Evolutionary conservation across 2,888 invertebrate genomes (phyloP).

Genomic region (Pycnomerus fuliginosus): DNA sequence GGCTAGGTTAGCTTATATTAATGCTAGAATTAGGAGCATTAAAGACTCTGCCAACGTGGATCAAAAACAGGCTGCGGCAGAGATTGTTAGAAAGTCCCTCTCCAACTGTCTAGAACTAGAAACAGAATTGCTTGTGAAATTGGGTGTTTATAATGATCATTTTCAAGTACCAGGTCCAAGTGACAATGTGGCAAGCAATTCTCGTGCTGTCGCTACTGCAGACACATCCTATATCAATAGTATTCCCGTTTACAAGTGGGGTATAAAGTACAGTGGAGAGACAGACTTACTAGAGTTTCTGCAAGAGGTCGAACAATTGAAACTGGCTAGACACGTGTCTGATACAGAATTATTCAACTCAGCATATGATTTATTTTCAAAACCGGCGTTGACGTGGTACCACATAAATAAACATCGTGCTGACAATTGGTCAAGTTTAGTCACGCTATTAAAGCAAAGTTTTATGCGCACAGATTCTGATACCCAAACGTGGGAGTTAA

Average conservation of each 20-base stretch:
- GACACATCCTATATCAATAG: not conserved
- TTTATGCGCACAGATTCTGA: not conserved
- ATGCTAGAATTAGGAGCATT: too few relatives aligned
- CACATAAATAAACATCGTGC: not conserved
- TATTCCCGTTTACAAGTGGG: not conserved
- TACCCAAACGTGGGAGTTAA: not conserved
- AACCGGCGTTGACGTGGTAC: not conserved
- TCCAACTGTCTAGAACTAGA: too few relatives aligned
- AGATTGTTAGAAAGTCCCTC: too few relatives aligned
- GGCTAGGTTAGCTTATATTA: too few relatives aligned
- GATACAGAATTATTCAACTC: not conserved
- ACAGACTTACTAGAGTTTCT: not conserved
- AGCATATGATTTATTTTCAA: not conserved
- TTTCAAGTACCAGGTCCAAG: too few relatives aligned
- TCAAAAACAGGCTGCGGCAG: too few relatives aligned
- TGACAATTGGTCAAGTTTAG: not conserved
- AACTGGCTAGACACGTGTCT: not conserved
- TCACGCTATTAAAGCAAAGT: not conserved
- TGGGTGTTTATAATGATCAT: too few relatives aligned
- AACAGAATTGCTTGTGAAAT: too few relatives aligned
- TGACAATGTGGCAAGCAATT: too few relatives aligned
- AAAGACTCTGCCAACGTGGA: too few relatives aligned
- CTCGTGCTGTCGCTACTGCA: not conserved
- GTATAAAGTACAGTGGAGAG: not conserved
- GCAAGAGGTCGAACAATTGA: not conserved